These are phyloP conservation scores for Allacma fusca DNA, from an alignment of 2,888 invertebrate species.

Conservation along the genomic window DNA sequence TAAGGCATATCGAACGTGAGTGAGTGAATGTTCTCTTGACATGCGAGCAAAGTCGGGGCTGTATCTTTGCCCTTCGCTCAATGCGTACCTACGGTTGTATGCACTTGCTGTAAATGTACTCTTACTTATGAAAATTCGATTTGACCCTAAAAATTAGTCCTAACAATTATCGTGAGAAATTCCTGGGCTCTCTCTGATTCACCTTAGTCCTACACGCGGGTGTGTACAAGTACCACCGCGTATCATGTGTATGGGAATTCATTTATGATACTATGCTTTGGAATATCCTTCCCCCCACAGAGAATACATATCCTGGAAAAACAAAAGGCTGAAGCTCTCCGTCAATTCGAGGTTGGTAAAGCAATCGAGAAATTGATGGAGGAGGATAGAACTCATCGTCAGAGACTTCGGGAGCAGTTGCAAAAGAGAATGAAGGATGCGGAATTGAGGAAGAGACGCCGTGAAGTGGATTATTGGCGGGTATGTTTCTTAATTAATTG, in stretches of 20 bases:
- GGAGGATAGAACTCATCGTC: slow-evolving; percentile 55
- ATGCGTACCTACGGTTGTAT: too few species aligned
- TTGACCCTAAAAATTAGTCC: neutral
- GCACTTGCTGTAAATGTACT: neutral
- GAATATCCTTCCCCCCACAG: slow-evolving; percentile 41
- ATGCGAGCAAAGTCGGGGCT: neutral
- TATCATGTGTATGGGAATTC: too few species aligned
- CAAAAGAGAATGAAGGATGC: slow-evolving; percentile 58
- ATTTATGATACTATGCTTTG: too few species aligned
- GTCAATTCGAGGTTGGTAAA: slow-evolving; percentile 59
- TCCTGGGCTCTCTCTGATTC: too few species aligned
- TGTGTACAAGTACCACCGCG: too few species aligned
- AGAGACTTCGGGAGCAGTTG: slow-evolving; percentile 52
- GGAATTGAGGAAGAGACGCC: slow-evolving; percentile 55
- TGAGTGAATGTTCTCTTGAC: neutral
- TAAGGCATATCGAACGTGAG: neutral
- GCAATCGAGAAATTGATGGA: slow-evolving; percentile 59
- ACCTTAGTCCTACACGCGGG: too few species aligned
- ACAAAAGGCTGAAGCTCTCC: slow-evolving; percentile 58
- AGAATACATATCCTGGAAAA: slow-evolving; percentile 55
- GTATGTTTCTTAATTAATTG: slow-evolving; percentile 43
- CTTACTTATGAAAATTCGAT: neutral
- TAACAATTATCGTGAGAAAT: too few species aligned
- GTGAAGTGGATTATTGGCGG: slow-evolving; percentile 57
- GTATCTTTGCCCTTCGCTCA: neutral